Conservation (phyloP, 2,888 invertebrate species). For the Saturnia japonica region DNA sequence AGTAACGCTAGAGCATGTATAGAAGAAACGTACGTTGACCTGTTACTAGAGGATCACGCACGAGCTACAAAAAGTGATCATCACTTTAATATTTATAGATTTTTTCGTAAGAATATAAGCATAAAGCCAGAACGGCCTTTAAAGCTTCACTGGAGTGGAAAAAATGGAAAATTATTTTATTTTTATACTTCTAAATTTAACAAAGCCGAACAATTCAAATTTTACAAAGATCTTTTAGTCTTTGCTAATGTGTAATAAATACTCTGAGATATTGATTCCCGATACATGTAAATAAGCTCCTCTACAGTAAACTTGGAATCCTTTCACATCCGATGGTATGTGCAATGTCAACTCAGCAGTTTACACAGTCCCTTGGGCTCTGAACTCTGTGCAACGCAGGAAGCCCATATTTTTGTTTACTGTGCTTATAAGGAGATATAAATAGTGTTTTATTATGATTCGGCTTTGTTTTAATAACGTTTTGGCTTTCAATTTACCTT, state of each 20-base stretch:
- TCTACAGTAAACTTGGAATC: slow-evolving; percentile 9
- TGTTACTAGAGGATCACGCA: background rate
- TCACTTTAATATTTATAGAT: slow-evolving; percentile 3
- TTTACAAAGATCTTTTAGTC: background rate
- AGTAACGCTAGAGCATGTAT: background rate
- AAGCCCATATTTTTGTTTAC: background rate
- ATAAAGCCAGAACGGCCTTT: background rate
- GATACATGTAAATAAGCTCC: background rate
- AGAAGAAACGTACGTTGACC: slow-evolving; percentile 1
- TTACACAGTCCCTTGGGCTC: background rate
- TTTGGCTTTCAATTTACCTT: background rate
- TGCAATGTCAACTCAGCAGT: slow-evolving; percentile 7
- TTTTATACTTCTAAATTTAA: background rate
- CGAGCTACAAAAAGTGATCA: background rate
- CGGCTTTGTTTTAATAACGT: background rate
- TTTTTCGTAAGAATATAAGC: background rate
- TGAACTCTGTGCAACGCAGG: background rate
- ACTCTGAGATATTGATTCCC: background rate
- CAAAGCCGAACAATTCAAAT: background rate
- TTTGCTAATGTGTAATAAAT: background rate
- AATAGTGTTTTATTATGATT: background rate
- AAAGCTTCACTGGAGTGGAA: slow-evolving; percentile 1
- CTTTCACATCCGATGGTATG: slow-evolving; percentile 13
- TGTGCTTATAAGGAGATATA: background rate
- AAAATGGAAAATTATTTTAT: background rate